phyloP scores from a whole-genome alignment of 2,113 vertebrate species.

The Stictonetta naevosa region DNA sequence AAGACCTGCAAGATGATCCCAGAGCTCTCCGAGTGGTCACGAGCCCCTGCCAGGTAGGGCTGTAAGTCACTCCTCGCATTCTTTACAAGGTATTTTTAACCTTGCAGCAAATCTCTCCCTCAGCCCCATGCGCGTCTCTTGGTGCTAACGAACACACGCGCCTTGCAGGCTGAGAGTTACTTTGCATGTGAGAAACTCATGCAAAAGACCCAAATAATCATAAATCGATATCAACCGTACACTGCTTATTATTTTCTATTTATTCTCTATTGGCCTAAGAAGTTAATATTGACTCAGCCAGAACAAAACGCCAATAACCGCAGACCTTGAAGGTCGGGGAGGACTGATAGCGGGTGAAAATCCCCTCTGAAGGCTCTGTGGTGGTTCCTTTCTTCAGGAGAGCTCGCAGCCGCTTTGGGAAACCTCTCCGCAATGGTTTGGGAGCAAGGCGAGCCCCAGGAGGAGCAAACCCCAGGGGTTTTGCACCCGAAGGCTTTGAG shows the following conservation, averaged over 20 bases:
- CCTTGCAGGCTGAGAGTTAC: not conserved
- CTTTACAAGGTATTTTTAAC: not conserved
- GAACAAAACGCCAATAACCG: slow-evolving; percentile 43
- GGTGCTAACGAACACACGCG: accelerated
- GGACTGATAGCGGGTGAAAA: not conserved
- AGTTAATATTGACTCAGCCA: slow-evolving; percentile 46
- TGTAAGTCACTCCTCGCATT: not conserved
- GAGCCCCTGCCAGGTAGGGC: not conserved
- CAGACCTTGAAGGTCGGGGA: slow-evolving; percentile 29
- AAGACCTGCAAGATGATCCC: not conserved
- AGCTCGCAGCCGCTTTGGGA: too few species aligned
- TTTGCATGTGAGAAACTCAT: slow-evolving; percentile 13
- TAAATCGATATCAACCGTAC: slow-evolving; percentile 55
- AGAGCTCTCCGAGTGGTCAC: not conserved
- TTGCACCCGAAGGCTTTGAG: not conserved
- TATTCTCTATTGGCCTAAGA: slow-evolving; percentile 46
- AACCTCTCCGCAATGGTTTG: accelerated
- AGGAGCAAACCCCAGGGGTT: not conserved
- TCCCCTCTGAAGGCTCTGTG: not conserved
- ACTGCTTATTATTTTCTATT: slow-evolving; percentile 45
- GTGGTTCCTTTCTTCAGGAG: not conserved
- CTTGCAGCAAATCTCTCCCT: not conserved
- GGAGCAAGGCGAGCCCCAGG: not conserved
- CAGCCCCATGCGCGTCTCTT: not conserved
- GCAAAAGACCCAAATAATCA: slow-evolving; percentile 53